phyloP scores from a whole-genome alignment of 2,113 vertebrate species.

The Nothoprocta perdicaria region DNA sequence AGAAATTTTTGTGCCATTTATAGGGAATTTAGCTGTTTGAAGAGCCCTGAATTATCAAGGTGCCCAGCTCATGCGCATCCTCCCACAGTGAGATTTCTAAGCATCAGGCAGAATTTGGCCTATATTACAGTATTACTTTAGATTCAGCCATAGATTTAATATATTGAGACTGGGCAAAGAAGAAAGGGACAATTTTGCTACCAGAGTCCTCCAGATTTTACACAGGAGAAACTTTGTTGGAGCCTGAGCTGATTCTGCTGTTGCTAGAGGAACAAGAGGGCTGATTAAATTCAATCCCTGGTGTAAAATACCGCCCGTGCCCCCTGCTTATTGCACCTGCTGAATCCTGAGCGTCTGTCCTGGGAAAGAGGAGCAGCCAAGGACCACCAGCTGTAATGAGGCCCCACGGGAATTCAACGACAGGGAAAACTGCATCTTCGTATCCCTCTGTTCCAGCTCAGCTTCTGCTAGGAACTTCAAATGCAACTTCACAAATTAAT shows the following conservation, averaged over 20 bases:
- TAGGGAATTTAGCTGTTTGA: not conserved
- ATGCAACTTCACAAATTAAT: not conserved
- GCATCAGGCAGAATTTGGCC: not conserved
- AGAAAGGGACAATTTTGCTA: not conserved
- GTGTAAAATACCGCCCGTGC: not conserved
- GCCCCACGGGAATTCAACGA: not conserved
- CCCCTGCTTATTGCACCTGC: slow-evolving; percentile 1
- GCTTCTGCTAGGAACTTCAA: slow-evolving; percentile 24
- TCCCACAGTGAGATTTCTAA: not conserved
- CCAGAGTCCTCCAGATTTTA: not conserved
- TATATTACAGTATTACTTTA: not conserved
- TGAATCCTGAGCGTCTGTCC: not conserved
- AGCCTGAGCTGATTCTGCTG: not conserved
- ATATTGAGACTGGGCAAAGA: not conserved
- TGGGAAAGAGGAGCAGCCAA: not conserved
- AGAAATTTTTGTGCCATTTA: not conserved
- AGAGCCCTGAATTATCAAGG: not conserved
- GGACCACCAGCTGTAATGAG: slow-evolving; percentile 35
- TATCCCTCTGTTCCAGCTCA: not conserved
- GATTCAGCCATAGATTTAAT: not conserved
- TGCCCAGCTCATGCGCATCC: not conserved
- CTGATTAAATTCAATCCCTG: not conserved
- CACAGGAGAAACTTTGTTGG: not conserved
- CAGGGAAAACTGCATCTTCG: slow-evolving; percentile 31
- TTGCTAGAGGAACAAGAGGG: not conserved